A percentile compares a stretch with the other conserved stretches of the same genome.
Conservation (phyloP, 2,797 vertebrate species). For the Cryptoprocta ferox region DNA sequence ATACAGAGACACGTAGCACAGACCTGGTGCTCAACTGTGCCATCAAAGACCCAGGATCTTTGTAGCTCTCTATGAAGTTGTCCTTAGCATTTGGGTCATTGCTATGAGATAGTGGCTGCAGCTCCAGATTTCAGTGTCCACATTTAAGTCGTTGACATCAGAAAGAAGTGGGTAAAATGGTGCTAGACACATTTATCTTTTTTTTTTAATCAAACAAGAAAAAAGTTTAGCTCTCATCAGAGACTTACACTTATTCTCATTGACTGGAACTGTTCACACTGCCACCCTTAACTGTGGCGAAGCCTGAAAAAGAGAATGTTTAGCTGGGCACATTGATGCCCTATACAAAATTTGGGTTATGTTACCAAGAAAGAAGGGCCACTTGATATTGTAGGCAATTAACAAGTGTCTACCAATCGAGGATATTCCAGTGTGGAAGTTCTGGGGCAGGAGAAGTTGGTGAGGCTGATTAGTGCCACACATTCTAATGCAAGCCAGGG, state of each 20-base stretch:
- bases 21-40: neutral
- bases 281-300: neutral
- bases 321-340: neutral
- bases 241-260: neutral
- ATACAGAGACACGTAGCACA: neutral
- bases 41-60: neutral
- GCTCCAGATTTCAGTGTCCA: neutral
- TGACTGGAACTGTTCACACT: neutral
- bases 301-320: neutral
- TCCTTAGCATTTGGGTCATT: neutral
- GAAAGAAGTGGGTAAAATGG: neutral
- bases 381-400: neutral
- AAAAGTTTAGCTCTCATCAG: neutral
- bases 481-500: neutral
- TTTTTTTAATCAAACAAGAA: neutral
- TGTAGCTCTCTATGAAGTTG: neutral
- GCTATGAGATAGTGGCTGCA: neutral
- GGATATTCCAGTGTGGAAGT: neutral
- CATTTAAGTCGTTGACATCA: neutral
- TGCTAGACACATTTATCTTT: neutral
- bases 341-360: neutral
- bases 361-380: neutral
- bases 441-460: neutral
- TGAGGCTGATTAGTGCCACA: neutral
- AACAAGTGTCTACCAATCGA: neutral